These are phyloP conservation scores for Apotomis betuletana DNA, from an alignment of 2,888 invertebrate species.

Conservation along the genomic window DNA sequence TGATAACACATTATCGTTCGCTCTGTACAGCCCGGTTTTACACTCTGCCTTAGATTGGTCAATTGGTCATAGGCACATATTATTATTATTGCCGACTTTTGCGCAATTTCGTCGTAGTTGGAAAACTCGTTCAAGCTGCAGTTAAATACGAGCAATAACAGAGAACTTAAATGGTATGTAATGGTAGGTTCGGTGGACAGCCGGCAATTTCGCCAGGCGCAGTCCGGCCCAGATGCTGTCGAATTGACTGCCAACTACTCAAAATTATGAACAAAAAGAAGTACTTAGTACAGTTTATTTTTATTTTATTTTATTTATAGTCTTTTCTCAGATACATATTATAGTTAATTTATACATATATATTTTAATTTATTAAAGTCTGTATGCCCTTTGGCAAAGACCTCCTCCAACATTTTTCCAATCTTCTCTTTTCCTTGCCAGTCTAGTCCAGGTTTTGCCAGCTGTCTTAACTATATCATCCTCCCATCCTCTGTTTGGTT, in stretches of 20 bases:
- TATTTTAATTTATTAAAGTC: too few species aligned
- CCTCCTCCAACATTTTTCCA: too few species aligned
- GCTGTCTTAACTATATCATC: too few species aligned
- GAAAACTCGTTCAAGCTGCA: slow-evolving; percentile 14
- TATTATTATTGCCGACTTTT: not conserved
- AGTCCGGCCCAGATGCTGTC: not conserved
- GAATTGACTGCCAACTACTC: slow-evolving; percentile 5
- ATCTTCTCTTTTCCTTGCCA: too few species aligned
- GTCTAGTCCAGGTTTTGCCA: too few species aligned
- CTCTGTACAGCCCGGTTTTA: too few species aligned
- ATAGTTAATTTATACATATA: too few species aligned
- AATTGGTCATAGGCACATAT: not conserved
- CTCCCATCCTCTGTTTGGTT: too few species aligned
- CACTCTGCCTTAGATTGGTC: not conserved
- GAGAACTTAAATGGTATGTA: slow-evolving; percentile 15
- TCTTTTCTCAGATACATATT: too few species aligned
- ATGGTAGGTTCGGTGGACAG: slow-evolving; percentile 13
- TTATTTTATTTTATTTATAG: not conserved
- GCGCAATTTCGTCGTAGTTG: slow-evolving; percentile 24
- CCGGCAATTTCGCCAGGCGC: slow-evolving; percentile 13
- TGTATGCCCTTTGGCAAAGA: too few species aligned
- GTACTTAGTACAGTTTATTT: not conserved
- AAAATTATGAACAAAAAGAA: slow-evolving; percentile 3
- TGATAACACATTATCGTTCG: too few species aligned
- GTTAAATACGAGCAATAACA: slow-evolving; percentile 25